Percentiles rank a stretch among this genome's conserved stretches.
These are phyloP conservation scores for Chionoecetes opilio DNA, from an alignment of 1,140 invertebrate species.

Conservation along the genomic window DNA sequence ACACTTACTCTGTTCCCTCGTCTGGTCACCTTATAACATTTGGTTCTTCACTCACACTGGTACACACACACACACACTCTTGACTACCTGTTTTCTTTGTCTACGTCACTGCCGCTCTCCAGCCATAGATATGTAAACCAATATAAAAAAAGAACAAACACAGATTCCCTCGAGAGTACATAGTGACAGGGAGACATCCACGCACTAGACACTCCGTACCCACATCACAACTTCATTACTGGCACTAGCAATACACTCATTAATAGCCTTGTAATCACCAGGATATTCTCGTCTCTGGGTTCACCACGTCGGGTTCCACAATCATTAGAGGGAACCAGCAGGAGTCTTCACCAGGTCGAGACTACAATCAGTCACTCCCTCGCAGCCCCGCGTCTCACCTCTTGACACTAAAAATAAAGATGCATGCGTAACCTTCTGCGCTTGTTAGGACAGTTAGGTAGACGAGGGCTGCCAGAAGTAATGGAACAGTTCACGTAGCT, in stretches of 20 bases:
- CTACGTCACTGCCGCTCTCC: constrained; percentile 10
- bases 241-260: neutral
- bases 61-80: neutral
- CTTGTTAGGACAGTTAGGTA: neutral
- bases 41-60: neutral
- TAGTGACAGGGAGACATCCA: neutral
- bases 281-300: neutral
- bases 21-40: neutral
- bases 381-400: neutral
- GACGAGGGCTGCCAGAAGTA: neutral
- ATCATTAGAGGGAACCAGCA: neutral
- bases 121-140: neutral
- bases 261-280: neutral
- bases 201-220: neutral
- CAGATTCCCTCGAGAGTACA: neutral
- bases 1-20: neutral
- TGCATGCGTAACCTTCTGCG: constrained; percentile 24
- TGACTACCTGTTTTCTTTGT: neutral
- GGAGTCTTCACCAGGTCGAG: neutral
- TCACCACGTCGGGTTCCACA: neutral
- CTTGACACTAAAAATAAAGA: neutral
- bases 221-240: neutral
- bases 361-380: neutral
- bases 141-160: too few species aligned
- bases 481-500: neutral